A percentile compares a stretch with the other conserved stretches of the same genome.
Evolutionary conservation across 1,140 invertebrate species (phyloP).

Genomic region (Spodoptera frugiperda): DNA sequence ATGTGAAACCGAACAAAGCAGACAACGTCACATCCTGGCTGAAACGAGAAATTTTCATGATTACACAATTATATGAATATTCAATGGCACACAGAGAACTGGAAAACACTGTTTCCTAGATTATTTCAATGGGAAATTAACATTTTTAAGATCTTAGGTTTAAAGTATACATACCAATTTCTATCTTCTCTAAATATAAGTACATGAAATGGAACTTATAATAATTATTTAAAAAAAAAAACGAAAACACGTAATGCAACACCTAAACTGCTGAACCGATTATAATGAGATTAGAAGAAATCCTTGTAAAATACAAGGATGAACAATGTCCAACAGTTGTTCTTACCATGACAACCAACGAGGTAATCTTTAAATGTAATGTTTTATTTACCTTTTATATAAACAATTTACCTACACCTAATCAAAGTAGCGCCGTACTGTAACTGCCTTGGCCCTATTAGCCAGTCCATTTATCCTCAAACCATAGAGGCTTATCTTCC

Average conservation of each 20-base stretch:
- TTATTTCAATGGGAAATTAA: no score
- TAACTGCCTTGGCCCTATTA: constrained; percentile 59
- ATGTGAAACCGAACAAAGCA: not conserved
- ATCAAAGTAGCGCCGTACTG: not conserved
- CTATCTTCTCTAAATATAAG: no score
- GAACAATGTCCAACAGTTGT: no score
- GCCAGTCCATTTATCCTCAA: constrained; percentile 61
- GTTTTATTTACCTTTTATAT: not conserved
- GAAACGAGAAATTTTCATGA: not conserved
- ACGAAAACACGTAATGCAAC: no score
- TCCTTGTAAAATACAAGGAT: no score
- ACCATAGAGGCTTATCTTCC: constrained; percentile 66
- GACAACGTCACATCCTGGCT: not conserved
- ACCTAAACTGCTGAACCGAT: no score
- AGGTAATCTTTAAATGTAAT: not conserved
- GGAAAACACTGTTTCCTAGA: not conserved
- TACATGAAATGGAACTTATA: no score
- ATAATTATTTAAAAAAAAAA: no score
- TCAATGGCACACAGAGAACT: not conserved
- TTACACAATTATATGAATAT: constrained; percentile 1
- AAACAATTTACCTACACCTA: not conserved
- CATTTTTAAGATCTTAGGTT: no score
- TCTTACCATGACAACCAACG: not conserved
- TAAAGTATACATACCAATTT: no score
- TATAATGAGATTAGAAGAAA: no score